Percentiles rank a stretch among this genome's conserved stretches.
Evolutionary conservation across 2,113 vertebrate species (phyloP).

Genomic region (Hirundichthys speculiger): DNA sequence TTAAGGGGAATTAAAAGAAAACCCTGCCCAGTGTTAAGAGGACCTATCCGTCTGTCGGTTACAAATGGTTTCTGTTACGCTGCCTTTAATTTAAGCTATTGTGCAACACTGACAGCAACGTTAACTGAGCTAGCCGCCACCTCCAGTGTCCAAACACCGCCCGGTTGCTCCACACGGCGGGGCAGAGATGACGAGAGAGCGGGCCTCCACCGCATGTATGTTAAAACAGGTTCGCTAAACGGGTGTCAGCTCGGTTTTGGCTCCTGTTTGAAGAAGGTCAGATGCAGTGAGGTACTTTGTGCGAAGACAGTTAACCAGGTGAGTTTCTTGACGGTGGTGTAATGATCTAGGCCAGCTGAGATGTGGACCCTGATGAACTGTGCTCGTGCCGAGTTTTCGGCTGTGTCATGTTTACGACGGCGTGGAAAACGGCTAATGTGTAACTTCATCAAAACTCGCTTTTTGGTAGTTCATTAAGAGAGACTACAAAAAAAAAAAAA

Average conservation of each 20-base stretch:
- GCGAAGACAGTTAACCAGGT: not conserved
- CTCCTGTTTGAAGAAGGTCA: constrained; percentile 4
- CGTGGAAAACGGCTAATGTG: not conserved
- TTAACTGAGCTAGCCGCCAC: constrained; percentile 3
- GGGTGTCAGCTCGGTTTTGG: not conserved
- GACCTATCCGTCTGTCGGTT: not conserved
- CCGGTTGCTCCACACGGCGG: constrained; percentile 9
- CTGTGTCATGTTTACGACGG: constrained; percentile 35
- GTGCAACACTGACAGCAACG: constrained; percentile 49
- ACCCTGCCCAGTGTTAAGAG: not conserved
- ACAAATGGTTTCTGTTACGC: not conserved
- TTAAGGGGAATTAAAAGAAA: not conserved
- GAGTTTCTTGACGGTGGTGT: too few species aligned
- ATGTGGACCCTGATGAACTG: not conserved
- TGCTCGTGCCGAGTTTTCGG: not conserved
- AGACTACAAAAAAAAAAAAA: too few species aligned
- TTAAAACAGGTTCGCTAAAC: not conserved
- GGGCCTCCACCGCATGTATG: not conserved
- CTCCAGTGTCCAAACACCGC: not conserved
- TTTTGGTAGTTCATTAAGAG: too few species aligned
- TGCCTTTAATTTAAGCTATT: constrained; percentile 14
- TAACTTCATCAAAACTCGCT: not conserved
- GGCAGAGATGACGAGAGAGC: constrained; percentile 46
- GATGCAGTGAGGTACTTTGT: constrained; percentile 11
- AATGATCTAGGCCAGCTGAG: too few species aligned